These are phyloP conservation scores for Drymonia ruficornis DNA, from an alignment of 2,888 invertebrate genomes.

Conservation along the genomic window DNA sequence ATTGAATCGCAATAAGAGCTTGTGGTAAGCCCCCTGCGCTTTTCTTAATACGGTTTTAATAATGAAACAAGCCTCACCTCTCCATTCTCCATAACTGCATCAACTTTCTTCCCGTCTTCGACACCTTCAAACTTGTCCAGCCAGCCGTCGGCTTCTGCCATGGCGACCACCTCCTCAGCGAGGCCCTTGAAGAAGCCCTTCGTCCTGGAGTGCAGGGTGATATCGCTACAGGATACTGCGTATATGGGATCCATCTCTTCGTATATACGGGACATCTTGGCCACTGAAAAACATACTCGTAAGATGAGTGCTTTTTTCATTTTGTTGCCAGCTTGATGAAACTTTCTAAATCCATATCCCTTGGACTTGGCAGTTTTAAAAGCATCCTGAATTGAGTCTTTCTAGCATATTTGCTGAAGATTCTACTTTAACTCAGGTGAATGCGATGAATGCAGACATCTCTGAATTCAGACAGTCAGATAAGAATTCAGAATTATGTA, in stretches of 20 bases:
- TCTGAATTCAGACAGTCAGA: too few relatives aligned
- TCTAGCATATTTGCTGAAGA: too few relatives aligned
- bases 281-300: constrained; percentile 25
- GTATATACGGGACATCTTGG: constrained; percentile 61
- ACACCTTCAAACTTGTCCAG: constrained; percentile 85
- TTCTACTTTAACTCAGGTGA: too few relatives aligned
- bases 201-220: constrained; percentile 89
- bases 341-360: too few relatives aligned
- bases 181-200: constrained; percentile 91
- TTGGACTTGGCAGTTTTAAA: too few relatives aligned
- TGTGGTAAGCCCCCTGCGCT: too few relatives aligned
- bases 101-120: constrained; percentile 85
- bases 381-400: too few relatives aligned
- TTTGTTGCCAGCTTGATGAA: background rate
- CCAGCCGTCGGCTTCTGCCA: constrained; percentile 83
- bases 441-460: too few relatives aligned
- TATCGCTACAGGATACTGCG: constrained; percentile 88
- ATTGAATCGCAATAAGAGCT: too few relatives aligned
- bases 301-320: background rate
- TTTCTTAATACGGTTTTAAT: background rate
- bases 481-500: too few relatives aligned
- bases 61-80: constrained; percentile 58
- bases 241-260: constrained; percentile 77
- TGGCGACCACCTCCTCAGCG: constrained; percentile 83
- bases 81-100: constrained; percentile 79